phyloP scores from a whole-genome alignment of 1,140 invertebrate species.

The Frieseomelitta varia region DNA sequence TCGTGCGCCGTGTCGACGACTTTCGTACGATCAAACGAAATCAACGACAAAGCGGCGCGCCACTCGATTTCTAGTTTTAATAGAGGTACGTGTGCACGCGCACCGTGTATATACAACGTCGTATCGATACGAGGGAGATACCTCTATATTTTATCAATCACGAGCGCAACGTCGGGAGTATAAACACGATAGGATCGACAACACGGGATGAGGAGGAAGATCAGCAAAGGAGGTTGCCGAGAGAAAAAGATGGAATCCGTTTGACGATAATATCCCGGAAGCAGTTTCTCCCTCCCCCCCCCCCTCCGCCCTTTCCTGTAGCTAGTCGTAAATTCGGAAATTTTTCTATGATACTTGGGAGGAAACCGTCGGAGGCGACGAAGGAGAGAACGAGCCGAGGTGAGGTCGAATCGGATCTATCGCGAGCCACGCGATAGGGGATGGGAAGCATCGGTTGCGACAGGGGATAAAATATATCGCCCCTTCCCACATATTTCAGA shows the following conservation, averaged over 20 bases:
- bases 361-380: neutral
- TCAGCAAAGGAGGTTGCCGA: neutral
- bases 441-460: slow-evolving; percentile 25
- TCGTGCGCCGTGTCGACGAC: neutral
- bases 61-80: neutral
- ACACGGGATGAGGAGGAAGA: neutral
- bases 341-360: slow-evolving; percentile 9
- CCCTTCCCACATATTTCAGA: slow-evolving; percentile 42
- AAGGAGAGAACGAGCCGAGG: slow-evolving; percentile 11
- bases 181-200: slow-evolving; percentile 32
- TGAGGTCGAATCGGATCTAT: slow-evolving; percentile 44
- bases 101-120: neutral
- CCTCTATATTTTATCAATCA: slow-evolving; percentile 12
- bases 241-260: neutral
- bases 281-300: no score
- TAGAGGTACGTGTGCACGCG: no score
- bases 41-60: neutral
- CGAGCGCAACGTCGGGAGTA: neutral
- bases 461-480: slow-evolving; percentile 57
- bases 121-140: neutral
- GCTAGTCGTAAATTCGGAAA: slow-evolving; percentile 18
- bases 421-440: neutral
- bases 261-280: neutral
- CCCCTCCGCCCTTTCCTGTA: no score
- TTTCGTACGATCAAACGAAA: slow-evolving; percentile 20